phyloP scores from a whole-genome alignment of 2,888 invertebrate species.

The Galeopsomyia nigrocyanea region DNA sequence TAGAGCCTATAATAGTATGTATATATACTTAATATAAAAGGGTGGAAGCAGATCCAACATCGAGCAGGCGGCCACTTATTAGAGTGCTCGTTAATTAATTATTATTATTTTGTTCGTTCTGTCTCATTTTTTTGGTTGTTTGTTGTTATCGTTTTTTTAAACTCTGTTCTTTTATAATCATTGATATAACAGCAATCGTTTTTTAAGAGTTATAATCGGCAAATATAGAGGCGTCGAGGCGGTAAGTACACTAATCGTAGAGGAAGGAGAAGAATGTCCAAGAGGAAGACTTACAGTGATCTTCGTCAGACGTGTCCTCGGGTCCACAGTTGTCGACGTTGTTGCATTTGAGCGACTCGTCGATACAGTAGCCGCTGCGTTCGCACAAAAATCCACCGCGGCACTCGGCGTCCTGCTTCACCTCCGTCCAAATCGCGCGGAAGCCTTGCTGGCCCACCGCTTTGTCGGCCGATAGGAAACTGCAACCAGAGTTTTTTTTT shows the following conservation, averaged over 20 bases:
- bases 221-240: conserved; percentile 16
- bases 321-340: conserved; percentile 88
- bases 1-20: background rate
- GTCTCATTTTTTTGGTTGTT: conserved; percentile 8
- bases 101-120: conserved; percentile 27
- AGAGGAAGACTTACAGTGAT: conserved; percentile 79
- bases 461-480: conserved; percentile 95
- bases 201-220: background rate
- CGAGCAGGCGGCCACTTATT: conserved; percentile 54
- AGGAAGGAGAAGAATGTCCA: conserved; percentile 49
- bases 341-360: conserved; percentile 82
- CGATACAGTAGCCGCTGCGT: conserved; percentile 84
- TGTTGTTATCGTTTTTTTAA: conserved; percentile 9
- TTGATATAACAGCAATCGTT: conserved; percentile 6
- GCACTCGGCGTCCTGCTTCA: conserved; percentile 75
- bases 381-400: conserved; percentile 79
- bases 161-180: conserved; percentile 7
- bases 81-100: conserved; percentile 29
- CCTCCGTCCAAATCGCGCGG: conserved; percentile 95
- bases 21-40: conserved; percentile 47
- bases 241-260: conserved; percentile 40
- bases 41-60: conserved; percentile 60
- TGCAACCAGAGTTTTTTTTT: conserved; percentile 65
- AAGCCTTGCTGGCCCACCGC: conserved; percentile 95
- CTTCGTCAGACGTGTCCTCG: conserved; percentile 81